Evolutionary conservation across 2,113 vertebrate species (phyloP), one percentile per base, ranked within the genome.

Genomic region (Labeo rohita): DNA sequence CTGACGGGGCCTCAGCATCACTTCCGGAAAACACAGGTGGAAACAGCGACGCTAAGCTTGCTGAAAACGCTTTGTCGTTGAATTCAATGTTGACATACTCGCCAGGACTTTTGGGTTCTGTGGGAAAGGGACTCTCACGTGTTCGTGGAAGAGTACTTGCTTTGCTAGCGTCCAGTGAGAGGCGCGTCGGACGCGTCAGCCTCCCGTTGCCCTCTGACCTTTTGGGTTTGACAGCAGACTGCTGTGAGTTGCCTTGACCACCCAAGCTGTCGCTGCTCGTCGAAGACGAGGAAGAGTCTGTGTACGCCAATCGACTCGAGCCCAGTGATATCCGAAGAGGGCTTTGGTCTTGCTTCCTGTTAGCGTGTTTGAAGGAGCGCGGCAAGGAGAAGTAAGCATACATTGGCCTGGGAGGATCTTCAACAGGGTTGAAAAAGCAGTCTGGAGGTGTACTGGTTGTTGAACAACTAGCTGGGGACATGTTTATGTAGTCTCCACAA

Each of bases 41-140:
- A 47, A 88, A 88, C 4, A 91, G 70, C 0, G 91, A 90, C 0
- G 86, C 88, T 15, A 90, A 61, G 73, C 89, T 91, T 0, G 91
- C 90, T 63, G 94, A 95, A 81, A 91, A 91, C 0, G 93, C 89
- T 89, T 95, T 95, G 8, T 95, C 93, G n/a, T 89, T 91, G 82
- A 97, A 96, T 83, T 96, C 95, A 52, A 97, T 97, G 89, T 96
- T 96, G 73, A 97, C 96, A 65, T 97, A 97, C 74, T 97, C 96
- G 15, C 96, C 96, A 0, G 96, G 96, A 89, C 96, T 97, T 89
- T 96, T 96, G 84, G 96, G 96, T 90, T 96, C 96, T 0, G 95
- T 89, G 6, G 95, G 93, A 77, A 92, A 93, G 90, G 91, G 94
- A 89, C 94, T 95, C 86, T 97, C 96, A 36, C 95, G 93, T 0